Evolutionary conservation across 1,140 invertebrate species (phyloP).

Genomic region (Hypsibius dujardini): DNA sequence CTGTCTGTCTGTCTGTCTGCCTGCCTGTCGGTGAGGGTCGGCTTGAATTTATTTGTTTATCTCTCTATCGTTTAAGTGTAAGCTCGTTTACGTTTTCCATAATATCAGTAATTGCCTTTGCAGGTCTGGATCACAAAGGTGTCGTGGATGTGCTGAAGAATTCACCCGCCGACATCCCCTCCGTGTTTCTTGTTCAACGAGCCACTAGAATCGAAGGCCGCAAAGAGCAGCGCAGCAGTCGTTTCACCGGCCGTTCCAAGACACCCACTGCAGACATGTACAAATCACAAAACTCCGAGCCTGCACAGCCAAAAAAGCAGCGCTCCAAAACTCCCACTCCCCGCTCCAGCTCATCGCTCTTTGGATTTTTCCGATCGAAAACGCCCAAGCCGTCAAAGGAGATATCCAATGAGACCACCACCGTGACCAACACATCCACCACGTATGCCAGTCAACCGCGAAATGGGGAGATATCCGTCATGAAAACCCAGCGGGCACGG

Average conservation of each 20-base stretch:
- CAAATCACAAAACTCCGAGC: slow-evolving; percentile 42
- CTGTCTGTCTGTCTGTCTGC: too few relatives aligned
- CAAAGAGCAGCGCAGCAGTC: slow-evolving; percentile 32
- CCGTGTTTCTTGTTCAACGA: slow-evolving; percentile 65
- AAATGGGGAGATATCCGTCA: too few relatives aligned
- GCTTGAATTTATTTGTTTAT: too few relatives aligned
- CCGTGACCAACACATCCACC: not conserved
- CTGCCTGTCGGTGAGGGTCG: too few relatives aligned
- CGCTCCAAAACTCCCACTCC: slow-evolving; percentile 21
- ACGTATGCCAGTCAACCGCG: not conserved
- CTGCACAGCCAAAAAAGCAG: slow-evolving; percentile 25
- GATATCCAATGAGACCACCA: not conserved
- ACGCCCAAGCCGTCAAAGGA: slow-evolving; percentile 9
- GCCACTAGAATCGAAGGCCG: slow-evolving; percentile 35
- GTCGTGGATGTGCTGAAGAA: slow-evolving; percentile 91
- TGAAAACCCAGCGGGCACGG: not conserved
- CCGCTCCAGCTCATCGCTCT: slow-evolving; percentile 21
- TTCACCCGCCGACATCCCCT: slow-evolving; percentile 68
- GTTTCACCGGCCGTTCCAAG: slow-evolving; percentile 47
- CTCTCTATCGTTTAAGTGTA: too few relatives aligned
- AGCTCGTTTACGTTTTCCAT: too few relatives aligned
- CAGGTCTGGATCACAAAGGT: slow-evolving; percentile 65
- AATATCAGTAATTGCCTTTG: not conserved
- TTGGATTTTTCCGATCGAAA: slow-evolving; percentile 18
- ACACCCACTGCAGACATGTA: slow-evolving; percentile 72